phyloP scores from a whole-genome alignment of 2,797 vertebrate genomes.

The Scolopax bukidnonensis region DNA sequence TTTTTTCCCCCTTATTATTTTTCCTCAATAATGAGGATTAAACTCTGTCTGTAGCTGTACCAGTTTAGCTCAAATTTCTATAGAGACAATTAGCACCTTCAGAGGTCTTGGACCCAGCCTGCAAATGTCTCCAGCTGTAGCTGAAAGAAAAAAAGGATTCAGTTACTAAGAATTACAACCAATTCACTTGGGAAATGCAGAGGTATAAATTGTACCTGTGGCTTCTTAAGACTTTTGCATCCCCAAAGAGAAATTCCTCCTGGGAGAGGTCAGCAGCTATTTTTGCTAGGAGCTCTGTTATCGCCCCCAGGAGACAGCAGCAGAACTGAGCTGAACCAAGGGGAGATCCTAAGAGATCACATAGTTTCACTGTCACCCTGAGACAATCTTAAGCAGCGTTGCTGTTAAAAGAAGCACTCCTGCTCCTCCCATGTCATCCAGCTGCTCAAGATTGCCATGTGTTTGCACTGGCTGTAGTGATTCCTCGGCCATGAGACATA shows the following conservation, averaged over 20 bases:
- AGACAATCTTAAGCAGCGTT: neutral
- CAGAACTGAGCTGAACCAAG: neutral
- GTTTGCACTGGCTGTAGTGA: rapidly evolving
- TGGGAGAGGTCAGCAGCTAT: neutral
- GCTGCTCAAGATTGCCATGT: neutral
- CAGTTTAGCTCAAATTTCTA: neutral
- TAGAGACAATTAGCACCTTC: neutral
- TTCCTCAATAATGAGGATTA: neutral
- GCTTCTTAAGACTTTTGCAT: neutral
- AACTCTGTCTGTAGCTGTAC: neutral
- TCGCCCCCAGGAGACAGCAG: neutral
- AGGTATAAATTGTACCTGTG: neutral
- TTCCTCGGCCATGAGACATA: neutral
- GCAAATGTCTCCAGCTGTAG: neutral
- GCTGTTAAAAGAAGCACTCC: neutral
- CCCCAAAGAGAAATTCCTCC: neutral
- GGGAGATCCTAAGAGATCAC: neutral
- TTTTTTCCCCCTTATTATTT: neutral
- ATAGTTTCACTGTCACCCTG: neutral
- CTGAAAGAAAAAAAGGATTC: neutral
- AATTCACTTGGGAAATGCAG: neutral
- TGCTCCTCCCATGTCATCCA: neutral
- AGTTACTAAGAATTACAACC: neutral
- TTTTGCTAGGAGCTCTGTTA: neutral
- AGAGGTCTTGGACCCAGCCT: neutral